Conservation (phyloP, 2,113 vertebrate species). For the Sander lucioperca region DNA sequence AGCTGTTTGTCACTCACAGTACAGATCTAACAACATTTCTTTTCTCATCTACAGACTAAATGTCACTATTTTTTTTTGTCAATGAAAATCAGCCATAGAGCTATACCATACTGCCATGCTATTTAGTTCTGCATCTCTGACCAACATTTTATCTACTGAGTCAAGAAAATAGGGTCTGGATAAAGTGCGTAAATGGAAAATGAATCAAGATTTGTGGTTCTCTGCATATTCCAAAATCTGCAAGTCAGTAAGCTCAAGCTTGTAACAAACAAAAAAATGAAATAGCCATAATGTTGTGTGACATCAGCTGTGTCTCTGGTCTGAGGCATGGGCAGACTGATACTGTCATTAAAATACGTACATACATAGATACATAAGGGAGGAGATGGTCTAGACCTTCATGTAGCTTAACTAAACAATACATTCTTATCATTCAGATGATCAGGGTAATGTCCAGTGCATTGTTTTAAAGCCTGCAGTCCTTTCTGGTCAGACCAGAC, state of each 20-base stretch:
- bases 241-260: neutral
- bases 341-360: neutral
- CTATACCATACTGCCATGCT: neutral
- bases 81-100: neutral
- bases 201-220: neutral
- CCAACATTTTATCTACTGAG: neutral
- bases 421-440: conserved; percentile 1
- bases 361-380: no score
- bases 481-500: neutral
- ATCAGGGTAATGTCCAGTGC: neutral
- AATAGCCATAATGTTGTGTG: neutral
- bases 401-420: neutral
- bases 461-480: neutral
- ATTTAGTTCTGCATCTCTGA: conserved; percentile 7
- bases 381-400: neutral
- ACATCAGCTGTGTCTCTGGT: conserved; percentile 1
- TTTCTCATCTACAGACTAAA: neutral
- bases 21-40: neutral
- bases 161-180: neutral
- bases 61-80: neutral
- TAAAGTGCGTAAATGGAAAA: neutral
- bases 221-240: conserved; percentile 10
- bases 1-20: conserved; percentile 19
- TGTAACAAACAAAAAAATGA: neutral
- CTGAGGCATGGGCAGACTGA: neutral